A percentile compares a stretch with the other conserved stretches of the same genome.
Conservation (phyloP, 2,797 vertebrate genomes). For the Poeciliopsis paucimaculata region DNA sequence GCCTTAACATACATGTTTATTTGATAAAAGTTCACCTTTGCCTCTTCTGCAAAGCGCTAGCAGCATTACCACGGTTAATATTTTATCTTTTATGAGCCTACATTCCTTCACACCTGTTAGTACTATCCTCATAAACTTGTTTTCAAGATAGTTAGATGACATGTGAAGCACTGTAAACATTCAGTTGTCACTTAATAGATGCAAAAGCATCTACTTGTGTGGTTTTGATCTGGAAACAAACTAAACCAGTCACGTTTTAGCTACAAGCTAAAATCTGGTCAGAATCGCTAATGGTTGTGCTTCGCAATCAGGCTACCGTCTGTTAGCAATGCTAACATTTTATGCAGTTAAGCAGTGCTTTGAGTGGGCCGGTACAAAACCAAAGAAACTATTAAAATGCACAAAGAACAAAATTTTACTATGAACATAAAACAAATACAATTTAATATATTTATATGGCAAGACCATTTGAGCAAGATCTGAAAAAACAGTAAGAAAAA, state of each 20-base stretch:
- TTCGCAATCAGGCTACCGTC: neutral
- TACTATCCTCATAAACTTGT: neutral
- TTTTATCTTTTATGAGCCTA: neutral
- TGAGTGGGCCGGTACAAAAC: no score
- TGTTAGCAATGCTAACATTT: neutral
- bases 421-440: no score
- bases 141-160: neutral
- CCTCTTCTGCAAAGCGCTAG: neutral
- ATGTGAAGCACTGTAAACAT: neutral
- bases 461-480: no score
- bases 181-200: neutral
- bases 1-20: constrained; percentile 17
- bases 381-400: no score
- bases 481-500: no score
- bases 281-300: neutral
- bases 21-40: constrained; percentile 54
- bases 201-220: neutral
- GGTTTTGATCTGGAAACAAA: neutral
- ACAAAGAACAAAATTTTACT: neutral
- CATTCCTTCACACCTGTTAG: neutral
- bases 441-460: no score
- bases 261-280: neutral
- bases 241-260: neutral
- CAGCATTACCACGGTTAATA: constrained; percentile 25
- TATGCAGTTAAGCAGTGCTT: neutral